These are phyloP conservation scores for Sander lucioperca DNA, from an alignment of 2,113 vertebrate genomes.

Conservation along the genomic window DNA sequence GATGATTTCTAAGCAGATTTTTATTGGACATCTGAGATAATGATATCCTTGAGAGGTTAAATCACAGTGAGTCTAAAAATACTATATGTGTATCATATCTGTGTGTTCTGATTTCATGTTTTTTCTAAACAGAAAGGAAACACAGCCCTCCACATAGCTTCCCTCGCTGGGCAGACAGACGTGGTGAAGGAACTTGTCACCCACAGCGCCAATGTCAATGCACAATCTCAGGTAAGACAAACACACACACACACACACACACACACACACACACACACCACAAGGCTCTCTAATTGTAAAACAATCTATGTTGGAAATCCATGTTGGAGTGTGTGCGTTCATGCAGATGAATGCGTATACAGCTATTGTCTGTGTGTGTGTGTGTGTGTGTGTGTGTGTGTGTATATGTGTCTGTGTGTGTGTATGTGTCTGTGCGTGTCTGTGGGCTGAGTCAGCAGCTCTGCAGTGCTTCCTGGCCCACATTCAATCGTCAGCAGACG, in stretches of 20 bases:
- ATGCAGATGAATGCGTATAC: constrained; percentile 25
- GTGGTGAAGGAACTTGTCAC: constrained; percentile 95
- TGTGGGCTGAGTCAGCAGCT: constrained; percentile 62
- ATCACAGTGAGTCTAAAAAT: neutral
- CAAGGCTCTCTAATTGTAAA: constrained; percentile 4
- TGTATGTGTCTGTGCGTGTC: neutral
- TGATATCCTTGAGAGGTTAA: neutral
- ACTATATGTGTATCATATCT: neutral
- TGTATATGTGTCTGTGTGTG: neutral
- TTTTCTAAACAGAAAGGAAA: constrained; percentile 92
- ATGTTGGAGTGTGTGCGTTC: constrained; percentile 23
- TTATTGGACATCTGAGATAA: neutral
- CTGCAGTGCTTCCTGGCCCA: constrained; percentile 44
- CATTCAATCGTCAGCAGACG: constrained; percentile 37
- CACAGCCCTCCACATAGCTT: constrained; percentile 97
- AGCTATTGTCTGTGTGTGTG: neutral
- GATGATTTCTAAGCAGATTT: neutral
- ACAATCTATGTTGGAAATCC: neutral
- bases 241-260: neutral
- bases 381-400: constrained; percentile 16
- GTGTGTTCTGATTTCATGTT: neutral
- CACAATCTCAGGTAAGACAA: constrained; percentile 94
- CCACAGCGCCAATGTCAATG: constrained; percentile 93
- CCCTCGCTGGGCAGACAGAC: constrained; percentile 94
- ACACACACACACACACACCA: neutral